Percentiles rank a stretch among this genome's conserved stretches.
Conservation (phyloP, 2,113 vertebrate genomes). For the Saccopteryx bilineata region DNA sequence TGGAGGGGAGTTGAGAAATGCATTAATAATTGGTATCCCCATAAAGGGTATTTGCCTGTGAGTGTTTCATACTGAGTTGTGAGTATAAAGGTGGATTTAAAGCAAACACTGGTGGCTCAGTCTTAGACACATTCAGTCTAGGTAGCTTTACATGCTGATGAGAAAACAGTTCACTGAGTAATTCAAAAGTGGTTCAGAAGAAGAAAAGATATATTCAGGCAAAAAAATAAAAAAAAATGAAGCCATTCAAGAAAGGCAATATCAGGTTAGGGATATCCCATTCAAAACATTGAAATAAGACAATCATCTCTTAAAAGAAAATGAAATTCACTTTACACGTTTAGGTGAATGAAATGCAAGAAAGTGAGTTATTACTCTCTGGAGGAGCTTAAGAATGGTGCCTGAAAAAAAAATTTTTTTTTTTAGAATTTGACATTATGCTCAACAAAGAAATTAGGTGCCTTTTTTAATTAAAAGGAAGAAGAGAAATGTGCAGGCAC, state of each 20-base stretch:
- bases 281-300: background rate
- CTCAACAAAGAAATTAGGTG: conserved; percentile 18
- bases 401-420: conserved; percentile 19
- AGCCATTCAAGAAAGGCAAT: conserved; percentile 23
- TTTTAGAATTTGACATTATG: conserved; percentile 12
- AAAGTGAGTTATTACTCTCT: conserved; percentile 7
- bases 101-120: background rate
- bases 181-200: conserved; percentile 37
- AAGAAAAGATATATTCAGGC: conserved; percentile 24
- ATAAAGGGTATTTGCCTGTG: conserved; percentile 27
- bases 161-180: conserved; percentile 11
- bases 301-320: conserved; percentile 31
- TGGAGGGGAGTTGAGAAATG: conserved; percentile 64
- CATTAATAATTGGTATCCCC: conserved; percentile 62
- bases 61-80: conserved; percentile 52
- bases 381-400: background rate
- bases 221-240: background rate
- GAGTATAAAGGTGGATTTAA: background rate
- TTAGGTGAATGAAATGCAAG: background rate
- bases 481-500: background rate
- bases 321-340: conserved; percentile 38
- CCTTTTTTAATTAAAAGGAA: conserved; percentile 64
- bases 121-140: background rate
- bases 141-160: background rate
- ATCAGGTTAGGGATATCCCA: background rate